phyloP scores from a whole-genome alignment of 2,113 vertebrate genomes.

The Neogale vison region DNA sequence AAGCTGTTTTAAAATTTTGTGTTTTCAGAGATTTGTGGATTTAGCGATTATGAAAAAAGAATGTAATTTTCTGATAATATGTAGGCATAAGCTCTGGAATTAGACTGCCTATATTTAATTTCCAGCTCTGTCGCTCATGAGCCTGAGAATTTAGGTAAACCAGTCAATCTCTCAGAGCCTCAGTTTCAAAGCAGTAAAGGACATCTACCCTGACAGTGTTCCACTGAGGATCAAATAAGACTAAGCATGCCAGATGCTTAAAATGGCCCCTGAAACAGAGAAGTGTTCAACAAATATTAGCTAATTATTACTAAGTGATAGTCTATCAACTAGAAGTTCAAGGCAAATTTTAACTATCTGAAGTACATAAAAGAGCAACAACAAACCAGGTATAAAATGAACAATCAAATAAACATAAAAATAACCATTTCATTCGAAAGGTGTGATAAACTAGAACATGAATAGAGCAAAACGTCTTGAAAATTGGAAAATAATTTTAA shows the following conservation, averaged over 20 bases:
- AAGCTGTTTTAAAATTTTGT: not conserved
- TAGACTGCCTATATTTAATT: not conserved
- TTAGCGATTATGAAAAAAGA: not conserved
- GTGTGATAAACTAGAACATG: not conserved
- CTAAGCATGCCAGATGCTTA: not conserved
- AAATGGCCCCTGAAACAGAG: not conserved
- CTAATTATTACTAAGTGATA: not conserved
- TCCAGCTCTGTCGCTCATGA: not conserved
- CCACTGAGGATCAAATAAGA: not conserved
- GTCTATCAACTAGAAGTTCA: not conserved
- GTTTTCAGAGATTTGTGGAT: not conserved
- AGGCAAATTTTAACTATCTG: not conserved
- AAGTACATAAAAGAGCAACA: not conserved
- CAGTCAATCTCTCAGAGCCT: not conserved
- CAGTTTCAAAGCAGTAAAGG: not conserved
- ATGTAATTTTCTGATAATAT: not conserved
- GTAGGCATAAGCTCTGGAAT: not conserved
- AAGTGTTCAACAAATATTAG: not conserved
- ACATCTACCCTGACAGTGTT: not conserved
- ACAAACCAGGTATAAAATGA: not conserved
- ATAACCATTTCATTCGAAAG: not conserved
- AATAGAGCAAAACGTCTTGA: not conserved
- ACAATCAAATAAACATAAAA: not conserved
- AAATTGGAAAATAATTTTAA: not conserved
- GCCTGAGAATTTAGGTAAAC: not conserved